Conservation (phyloP, 1,140 invertebrate species). For the Hydropsyche tenuis region DNA sequence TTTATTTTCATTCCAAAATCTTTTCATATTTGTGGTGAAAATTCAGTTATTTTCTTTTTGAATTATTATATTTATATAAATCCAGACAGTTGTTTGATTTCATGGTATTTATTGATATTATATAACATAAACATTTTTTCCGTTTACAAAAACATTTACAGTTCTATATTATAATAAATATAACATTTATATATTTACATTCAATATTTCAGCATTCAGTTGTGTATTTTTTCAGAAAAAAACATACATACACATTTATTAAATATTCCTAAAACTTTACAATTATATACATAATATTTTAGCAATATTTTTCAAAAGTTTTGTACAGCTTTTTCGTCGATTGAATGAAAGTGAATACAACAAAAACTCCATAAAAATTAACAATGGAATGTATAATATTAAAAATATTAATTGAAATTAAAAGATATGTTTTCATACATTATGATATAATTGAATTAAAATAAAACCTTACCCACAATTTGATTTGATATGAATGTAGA, state of each 20-base stretch:
- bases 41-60: too few species aligned
- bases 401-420: too few species aligned
- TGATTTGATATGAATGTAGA: too few species aligned
- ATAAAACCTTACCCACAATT: too few species aligned
- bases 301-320: not conserved
- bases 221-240: not conserved
- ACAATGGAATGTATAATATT: not conserved
- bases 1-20: too few species aligned
- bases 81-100: not conserved
- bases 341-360: not conserved
- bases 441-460: too few species aligned
- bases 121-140: conserved; percentile 36
- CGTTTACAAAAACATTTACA: conserved; percentile 40
- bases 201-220: not conserved
- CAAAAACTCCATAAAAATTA: not conserved
- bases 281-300: conserved; percentile 7
- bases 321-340: not conserved
- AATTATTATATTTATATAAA: too few species aligned
- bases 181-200: conserved; percentile 33
- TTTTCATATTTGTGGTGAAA: too few species aligned
- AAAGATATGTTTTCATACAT: too few species aligned
- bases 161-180: conserved; percentile 22
- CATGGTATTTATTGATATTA: conserved; percentile 16
- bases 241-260: conserved; percentile 4
- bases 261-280: conserved; percentile 4